Conservation (phyloP, 2,797 vertebrate species). For the Eulemur albifrons region DNA sequence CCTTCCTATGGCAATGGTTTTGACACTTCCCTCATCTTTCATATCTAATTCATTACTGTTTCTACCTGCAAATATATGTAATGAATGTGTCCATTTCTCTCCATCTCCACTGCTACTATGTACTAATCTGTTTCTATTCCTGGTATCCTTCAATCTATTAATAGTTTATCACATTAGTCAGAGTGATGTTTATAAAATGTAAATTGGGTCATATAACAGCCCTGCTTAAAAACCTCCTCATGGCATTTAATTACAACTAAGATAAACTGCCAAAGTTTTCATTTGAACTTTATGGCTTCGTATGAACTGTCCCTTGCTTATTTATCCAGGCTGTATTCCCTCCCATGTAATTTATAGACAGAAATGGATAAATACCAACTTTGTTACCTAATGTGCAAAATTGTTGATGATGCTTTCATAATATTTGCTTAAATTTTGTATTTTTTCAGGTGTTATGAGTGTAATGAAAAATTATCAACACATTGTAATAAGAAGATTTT, state of each 20-base stretch:
- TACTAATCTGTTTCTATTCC: background rate
- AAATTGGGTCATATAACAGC: background rate
- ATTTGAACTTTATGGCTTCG: background rate
- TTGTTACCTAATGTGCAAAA: conserved; percentile 17
- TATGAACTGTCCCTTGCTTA: background rate
- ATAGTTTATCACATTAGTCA: background rate
- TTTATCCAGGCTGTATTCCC: background rate
- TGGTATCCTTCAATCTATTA: background rate
- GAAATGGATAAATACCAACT: background rate
- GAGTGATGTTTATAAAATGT: background rate
- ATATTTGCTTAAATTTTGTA: conserved; percentile 48
- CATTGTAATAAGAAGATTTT: conserved; percentile 98
- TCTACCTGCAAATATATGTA: background rate
- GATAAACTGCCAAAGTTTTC: background rate
- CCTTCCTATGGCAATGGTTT: background rate
- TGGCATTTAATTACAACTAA: background rate
- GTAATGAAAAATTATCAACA: conserved; percentile 96
- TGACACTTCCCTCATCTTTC: background rate
- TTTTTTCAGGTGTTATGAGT: conserved; percentile 95
- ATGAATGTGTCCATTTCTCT: background rate
- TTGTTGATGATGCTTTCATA: conserved; percentile 35
- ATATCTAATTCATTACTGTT: background rate
- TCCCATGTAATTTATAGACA: background rate
- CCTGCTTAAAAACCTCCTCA: background rate
- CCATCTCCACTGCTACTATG: background rate